Conservation (phyloP, 2,888 invertebrate genomes). For the Tinea pellionella region DNA sequence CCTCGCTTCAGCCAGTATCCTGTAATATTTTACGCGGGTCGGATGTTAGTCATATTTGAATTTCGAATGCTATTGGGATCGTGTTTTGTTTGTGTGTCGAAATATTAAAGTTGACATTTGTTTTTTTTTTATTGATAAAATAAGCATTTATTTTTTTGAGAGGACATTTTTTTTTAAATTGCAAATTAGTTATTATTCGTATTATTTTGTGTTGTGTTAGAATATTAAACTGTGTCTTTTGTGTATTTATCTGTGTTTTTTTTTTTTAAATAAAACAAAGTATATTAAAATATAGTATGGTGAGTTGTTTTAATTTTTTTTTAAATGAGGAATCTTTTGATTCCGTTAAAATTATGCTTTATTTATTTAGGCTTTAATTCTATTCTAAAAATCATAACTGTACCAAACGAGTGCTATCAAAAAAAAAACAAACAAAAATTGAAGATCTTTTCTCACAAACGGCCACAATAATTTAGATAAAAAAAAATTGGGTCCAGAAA, state of each 20-base stretch:
- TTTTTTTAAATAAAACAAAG: not conserved
- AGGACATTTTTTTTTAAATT: too few relatives aligned
- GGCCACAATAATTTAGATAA: too few relatives aligned
- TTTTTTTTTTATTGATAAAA: conserved; percentile 16
- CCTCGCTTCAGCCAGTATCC: conserved; percentile 36
- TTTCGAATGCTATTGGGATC: conserved; percentile 25
- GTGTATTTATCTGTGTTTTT: not conserved
- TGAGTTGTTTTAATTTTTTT: too few relatives aligned
- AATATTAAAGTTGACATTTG: conserved; percentile 6
- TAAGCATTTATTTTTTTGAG: too few relatives aligned
- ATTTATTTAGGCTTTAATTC: too few relatives aligned
- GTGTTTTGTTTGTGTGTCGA: conserved; percentile 19
- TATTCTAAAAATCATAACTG: too few relatives aligned
- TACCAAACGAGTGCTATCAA: not conserved
- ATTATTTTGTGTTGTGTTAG: not conserved
- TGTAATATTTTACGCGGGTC: conserved; percentile 33
- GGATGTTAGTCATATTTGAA: conserved; percentile 28
- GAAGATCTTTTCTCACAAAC: too few relatives aligned
- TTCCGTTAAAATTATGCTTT: too few relatives aligned
- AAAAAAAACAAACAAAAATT: not conserved
- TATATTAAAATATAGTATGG: not conserved
- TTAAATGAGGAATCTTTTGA: too few relatives aligned
- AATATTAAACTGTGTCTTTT: not conserved
- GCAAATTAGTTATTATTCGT: too few relatives aligned
- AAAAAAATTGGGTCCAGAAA: not conserved